phyloP scores from a whole-genome alignment of 2,888 invertebrate species.

The Folsomia manolachei region DNA sequence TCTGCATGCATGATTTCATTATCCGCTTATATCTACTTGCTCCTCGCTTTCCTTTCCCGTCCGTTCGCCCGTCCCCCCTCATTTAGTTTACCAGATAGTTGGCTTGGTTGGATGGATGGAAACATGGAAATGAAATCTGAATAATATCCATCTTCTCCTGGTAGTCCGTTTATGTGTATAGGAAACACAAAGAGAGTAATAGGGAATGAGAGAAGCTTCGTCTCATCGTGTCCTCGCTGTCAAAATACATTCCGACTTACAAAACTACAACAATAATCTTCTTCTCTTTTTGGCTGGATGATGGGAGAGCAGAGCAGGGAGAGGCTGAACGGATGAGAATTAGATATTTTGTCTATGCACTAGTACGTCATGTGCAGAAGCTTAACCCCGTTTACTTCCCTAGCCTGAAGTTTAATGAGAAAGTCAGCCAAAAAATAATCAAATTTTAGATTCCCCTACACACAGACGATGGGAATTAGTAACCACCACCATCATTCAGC shows the following conservation, averaged over 20 bases:
- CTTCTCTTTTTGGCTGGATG: too few relatives aligned
- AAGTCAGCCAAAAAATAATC: conserved; percentile 1
- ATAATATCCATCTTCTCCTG: too few relatives aligned
- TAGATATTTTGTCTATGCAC: conserved; percentile 3
- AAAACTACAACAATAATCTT: background rate
- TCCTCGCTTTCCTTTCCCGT: background rate
- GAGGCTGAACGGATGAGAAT: background rate
- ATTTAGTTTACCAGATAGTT: too few relatives aligned
- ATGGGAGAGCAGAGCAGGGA: conserved; percentile 2
- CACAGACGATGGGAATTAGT: background rate
- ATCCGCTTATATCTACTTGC: background rate
- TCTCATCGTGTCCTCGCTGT: background rate
- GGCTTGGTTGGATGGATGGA: too few relatives aligned
- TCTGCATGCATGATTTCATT: background rate
- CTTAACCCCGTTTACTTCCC: background rate
- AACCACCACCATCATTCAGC: background rate
- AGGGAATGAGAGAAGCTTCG: background rate
- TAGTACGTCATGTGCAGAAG: conserved; percentile 10
- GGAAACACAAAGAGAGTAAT: background rate
- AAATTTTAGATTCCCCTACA: background rate
- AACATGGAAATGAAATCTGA: background rate
- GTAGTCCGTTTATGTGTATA: too few relatives aligned
- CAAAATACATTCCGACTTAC: conserved; percentile 3
- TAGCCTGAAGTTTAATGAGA: background rate
- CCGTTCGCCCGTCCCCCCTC: background rate